Conservation (phyloP, 2,113 vertebrate genomes). For the Limanda limanda region DNA sequence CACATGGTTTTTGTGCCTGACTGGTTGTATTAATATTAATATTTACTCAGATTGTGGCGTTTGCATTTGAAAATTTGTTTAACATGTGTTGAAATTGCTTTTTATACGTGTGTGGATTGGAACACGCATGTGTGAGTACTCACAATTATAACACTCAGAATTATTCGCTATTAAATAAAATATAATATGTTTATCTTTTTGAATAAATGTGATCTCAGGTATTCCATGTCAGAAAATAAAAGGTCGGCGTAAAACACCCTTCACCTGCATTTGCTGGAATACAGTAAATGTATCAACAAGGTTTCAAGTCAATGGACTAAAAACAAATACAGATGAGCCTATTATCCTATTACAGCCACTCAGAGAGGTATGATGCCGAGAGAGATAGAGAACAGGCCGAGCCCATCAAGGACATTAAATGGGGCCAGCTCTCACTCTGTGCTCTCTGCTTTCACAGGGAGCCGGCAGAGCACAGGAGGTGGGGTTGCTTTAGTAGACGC, state of each 20-base stretch:
- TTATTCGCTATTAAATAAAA: neutral
- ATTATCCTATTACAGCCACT: conserved; percentile 79
- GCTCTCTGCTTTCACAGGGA: conserved; percentile 55
- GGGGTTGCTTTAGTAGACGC: conserved; percentile 30
- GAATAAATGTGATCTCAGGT: conserved; percentile 4
- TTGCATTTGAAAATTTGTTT: neutral
- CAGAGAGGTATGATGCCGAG: conserved; percentile 64
- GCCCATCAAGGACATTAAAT: conserved; percentile 78
- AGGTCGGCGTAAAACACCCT: conserved; percentile 44
- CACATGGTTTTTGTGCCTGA: neutral
- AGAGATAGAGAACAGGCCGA: conserved; percentile 71
- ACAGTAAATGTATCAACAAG: conserved; percentile 63
- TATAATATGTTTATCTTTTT: neutral
- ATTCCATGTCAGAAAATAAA: neutral
- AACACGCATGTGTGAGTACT: neutral
- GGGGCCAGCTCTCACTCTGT: conserved; percentile 46
- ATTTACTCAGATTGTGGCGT: neutral
- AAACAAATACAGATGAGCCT: conserved; percentile 79
- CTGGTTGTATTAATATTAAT: neutral
- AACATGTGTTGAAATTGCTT: no score
- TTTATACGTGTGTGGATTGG: neutral
- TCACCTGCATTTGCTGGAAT: conserved; percentile 61
- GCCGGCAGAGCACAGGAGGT: conserved; percentile 40
- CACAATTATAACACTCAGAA: neutral
- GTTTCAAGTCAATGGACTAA: conserved; percentile 70